Evolutionary conservation across 1,140 invertebrate species (phyloP).

Genomic region (Drosophila biarmipes): DNA sequence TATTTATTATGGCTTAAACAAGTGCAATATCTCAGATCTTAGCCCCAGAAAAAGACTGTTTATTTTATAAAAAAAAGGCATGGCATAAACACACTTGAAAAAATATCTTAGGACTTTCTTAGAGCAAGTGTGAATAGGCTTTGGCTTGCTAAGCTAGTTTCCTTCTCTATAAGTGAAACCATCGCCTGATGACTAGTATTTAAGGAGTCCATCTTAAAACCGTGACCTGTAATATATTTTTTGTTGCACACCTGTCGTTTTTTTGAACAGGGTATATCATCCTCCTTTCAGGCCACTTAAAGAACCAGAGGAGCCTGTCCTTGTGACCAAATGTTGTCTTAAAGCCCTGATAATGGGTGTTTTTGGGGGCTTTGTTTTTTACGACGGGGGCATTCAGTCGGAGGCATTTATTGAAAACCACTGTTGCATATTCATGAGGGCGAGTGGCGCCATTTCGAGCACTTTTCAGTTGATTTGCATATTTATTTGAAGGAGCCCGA

Average conservation of each 20-base stretch:
- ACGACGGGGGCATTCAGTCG: conserved; percentile 4
- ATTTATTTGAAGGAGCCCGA: conserved; percentile 27
- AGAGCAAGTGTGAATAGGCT: too few species aligned
- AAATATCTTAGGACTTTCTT: too few species aligned
- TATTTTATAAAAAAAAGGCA: too few species aligned
- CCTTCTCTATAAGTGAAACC: too few species aligned
- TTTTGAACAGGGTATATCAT: conserved; percentile 11
- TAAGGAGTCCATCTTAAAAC: too few species aligned
- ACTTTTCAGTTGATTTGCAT: conserved; percentile 52
- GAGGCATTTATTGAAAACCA: conserved; percentile 45
- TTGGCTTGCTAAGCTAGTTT: too few species aligned
- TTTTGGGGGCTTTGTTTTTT: not conserved
- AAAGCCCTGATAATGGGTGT: conserved; percentile 10
- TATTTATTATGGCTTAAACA: not conserved
- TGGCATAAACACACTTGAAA: too few species aligned
- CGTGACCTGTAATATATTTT: not conserved
- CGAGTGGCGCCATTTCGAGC: conserved; percentile 5
- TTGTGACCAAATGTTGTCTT: conserved; percentile 21
- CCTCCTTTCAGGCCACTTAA: conserved; percentile 34
- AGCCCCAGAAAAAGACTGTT: too few species aligned
- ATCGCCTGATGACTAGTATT: too few species aligned
- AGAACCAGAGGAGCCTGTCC: conserved; percentile 40
- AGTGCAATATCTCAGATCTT: too few species aligned
- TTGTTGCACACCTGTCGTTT: conserved; percentile 14
- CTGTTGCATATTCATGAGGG: conserved; percentile 53